Evolutionary conservation across 2,888 invertebrate species (phyloP).

Genomic region (Drosophila kuntzei): DNA sequence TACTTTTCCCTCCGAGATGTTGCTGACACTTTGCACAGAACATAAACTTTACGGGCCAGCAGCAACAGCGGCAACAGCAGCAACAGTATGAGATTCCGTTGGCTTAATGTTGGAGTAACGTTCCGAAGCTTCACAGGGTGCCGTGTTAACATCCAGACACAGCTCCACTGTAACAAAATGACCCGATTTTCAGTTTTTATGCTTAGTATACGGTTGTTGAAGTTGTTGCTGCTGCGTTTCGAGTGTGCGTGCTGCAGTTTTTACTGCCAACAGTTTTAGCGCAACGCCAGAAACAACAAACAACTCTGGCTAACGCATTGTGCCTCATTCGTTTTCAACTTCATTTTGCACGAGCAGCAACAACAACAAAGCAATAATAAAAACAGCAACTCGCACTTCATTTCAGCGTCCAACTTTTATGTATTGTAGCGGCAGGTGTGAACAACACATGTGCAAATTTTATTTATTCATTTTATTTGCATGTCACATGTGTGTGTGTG

Average conservation of each 20-base stretch:
- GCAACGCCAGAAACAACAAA: slow-evolving; percentile 42
- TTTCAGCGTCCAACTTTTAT: slow-evolving; percentile 54
- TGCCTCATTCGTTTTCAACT: slow-evolving; percentile 71
- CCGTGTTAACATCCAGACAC: slow-evolving; percentile 41
- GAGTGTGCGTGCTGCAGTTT: slow-evolving; percentile 78
- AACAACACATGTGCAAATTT: slow-evolving; percentile 78
- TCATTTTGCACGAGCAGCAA: slow-evolving; percentile 62
- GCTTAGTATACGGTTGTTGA: slow-evolving; percentile 47
- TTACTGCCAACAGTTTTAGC: slow-evolving; percentile 67
- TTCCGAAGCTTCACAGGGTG: slow-evolving; percentile 17
- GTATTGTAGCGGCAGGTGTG: slow-evolving; percentile 76
- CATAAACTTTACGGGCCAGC: slow-evolving; percentile 54
- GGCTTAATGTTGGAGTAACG: neutral
- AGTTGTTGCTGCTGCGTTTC: slow-evolving; percentile 56
- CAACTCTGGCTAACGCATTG: slow-evolving; percentile 55
- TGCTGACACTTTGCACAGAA: slow-evolving; percentile 58
- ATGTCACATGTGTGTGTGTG: slow-evolving; percentile 50
- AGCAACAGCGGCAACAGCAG: slow-evolving; percentile 12
- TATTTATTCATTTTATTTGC: slow-evolving; percentile 82
- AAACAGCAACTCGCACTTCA: slow-evolving; percentile 49
- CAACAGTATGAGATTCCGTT: slow-evolving; percentile 22
- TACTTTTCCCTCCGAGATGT: slow-evolving; percentile 46
- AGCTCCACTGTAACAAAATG: slow-evolving; percentile 54
- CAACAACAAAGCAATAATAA: slow-evolving; percentile 23
- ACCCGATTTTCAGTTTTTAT: slow-evolving; percentile 77